Evolutionary conservation across 2,797 vertebrate genomes (phyloP), one percentile per base, ranked within the genome.

Genomic region (Hypotaenidia philippensis): DNA sequence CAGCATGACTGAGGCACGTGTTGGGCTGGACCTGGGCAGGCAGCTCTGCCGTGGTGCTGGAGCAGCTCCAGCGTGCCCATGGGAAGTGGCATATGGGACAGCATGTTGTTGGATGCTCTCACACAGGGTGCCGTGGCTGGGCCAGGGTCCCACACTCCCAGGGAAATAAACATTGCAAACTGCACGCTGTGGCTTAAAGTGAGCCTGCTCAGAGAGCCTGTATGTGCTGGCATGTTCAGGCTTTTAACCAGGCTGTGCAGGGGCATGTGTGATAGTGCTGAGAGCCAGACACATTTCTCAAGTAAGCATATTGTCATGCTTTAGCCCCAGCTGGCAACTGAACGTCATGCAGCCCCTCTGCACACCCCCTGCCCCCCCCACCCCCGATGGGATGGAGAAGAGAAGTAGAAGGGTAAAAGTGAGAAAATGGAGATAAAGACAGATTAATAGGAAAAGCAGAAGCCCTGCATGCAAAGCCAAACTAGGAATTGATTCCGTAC

Each of bases 1-100:
- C 84, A 60, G 81, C 0, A 0, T 18, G 38, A 7, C 44, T 1
- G 6, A 11, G 68, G 61, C 31, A 2, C 0, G 1, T 6, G 60
- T 49, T 9, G 20, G 56, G 68, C 88, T 71, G 90, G 57, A 27
- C 17, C 0, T 0, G 26, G 63, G 66, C 61, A 38, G 32, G 65
- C 74, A 36, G 60, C 82, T 71, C 83, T 72, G 49, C 61, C 0
- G 0, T 40, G 70, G n/a, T 1, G 0, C 20, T 81, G 84, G 52
- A 83, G 60, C 75, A 27, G 75, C 84, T 87, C 81, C 89, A 72
- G 3, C 38, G 9, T 3, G 1, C 16, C 74, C 60, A 0, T 34
- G 68, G 71, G 47, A 19, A 7, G 13, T 0, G 14, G 68, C 78
- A 23, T 3, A 29, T n/a, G 89, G 87, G 61, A 65, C 72, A 50